Conservation (phyloP, 2,888 invertebrate species). For the Drosophila prostipennis region DNA sequence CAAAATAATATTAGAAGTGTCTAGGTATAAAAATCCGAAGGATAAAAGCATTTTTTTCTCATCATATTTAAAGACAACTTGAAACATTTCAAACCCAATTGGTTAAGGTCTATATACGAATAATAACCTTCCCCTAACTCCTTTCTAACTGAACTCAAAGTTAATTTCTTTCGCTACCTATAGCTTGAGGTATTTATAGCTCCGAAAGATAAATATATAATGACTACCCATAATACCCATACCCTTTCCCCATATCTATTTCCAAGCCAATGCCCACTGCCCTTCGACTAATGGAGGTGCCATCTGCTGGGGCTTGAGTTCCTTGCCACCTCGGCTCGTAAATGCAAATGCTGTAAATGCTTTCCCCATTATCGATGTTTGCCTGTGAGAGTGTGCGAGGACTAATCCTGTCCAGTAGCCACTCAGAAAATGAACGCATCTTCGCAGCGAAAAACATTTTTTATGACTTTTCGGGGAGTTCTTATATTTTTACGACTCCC, state of each 20-base stretch:
- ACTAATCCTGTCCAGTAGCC: conserved; percentile 60
- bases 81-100: no score
- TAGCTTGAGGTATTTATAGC: conserved; percentile 8
- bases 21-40: no score
- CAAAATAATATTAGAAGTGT: no score
- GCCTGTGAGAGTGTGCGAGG: conserved; percentile 11
- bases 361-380: conserved; percentile 31
- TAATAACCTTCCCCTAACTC: not conserved
- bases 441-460: conserved; percentile 12
- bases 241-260: conserved; percentile 30
- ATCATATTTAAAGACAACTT: no score
- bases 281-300: conserved; percentile 57
- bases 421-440: conserved; percentile 20
- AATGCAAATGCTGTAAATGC: conserved; percentile 52
- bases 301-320: conserved; percentile 28
- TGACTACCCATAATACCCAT: conserved; percentile 1
- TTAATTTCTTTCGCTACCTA: conserved; percentile 1
- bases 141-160: not conserved
- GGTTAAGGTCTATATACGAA: no score
- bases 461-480: conserved; percentile 32
- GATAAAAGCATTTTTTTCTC: no score
- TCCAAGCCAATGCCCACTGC: conserved; percentile 26
- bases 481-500: conserved; percentile 52
- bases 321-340: conserved; percentile 46
- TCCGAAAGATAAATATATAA: conserved; percentile 1